These are phyloP conservation scores for Drosophila mojavensis DNA, from an alignment of 1,140 invertebrate species.

Conservation along the genomic window DNA sequence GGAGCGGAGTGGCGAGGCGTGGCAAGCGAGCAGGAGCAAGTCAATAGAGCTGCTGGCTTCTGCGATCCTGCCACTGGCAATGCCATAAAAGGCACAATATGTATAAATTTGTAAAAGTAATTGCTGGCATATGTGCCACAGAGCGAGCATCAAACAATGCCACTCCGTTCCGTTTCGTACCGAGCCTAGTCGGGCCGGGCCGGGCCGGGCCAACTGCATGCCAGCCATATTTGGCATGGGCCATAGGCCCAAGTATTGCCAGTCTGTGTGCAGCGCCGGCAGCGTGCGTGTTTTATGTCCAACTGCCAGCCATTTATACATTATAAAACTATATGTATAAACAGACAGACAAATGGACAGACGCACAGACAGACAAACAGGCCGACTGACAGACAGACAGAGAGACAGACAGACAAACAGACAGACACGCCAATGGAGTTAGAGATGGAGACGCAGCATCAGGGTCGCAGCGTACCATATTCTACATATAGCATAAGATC, in stretches of 20 bases:
- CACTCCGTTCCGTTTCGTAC: constrained; percentile 10
- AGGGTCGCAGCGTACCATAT: constrained; percentile 29
- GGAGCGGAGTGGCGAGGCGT: background rate
- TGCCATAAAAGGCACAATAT: constrained; percentile 81
- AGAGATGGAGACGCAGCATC: constrained; percentile 37
- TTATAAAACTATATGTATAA: constrained; percentile 77
- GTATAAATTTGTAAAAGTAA: constrained; percentile 84
- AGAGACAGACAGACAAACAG: constrained; percentile 6
- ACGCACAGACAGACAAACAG: constrained; percentile 27
- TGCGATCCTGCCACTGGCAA: constrained; percentile 62
- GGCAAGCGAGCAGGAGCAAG: constrained; percentile 29
- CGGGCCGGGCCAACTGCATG: constrained; percentile 40
- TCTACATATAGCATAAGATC: constrained; percentile 10
- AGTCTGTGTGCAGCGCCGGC: constrained; percentile 27
- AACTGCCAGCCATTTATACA: constrained; percentile 81
- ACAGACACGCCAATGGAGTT: constrained; percentile 23
- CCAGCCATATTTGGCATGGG: constrained; percentile 67
- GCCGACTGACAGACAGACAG: background rate
- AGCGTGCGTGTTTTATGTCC: constrained; percentile 79
- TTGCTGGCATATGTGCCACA: constrained; percentile 72
- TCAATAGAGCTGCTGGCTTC: constrained; percentile 49
- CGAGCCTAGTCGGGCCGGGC: constrained; percentile 21
- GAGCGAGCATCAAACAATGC: constrained; percentile 58
- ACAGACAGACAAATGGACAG: constrained; percentile 39
- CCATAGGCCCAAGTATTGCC: constrained; percentile 57